phyloP scores from a whole-genome alignment of 2,797 vertebrate genomes.

The Brachyalestes nurse region DNA sequence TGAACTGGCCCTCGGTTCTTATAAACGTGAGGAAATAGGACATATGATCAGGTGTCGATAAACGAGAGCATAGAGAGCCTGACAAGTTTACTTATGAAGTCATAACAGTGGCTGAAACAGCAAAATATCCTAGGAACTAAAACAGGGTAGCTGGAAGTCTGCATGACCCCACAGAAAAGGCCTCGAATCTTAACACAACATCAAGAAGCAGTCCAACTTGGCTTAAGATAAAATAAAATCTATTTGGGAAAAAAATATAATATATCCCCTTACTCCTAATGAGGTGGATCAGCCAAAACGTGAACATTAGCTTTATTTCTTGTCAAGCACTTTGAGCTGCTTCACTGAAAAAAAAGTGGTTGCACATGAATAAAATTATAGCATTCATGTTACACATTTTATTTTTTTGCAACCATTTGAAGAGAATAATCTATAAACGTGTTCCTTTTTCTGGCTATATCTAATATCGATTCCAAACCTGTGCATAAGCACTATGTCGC shows the following conservation, averaged over 20 bases:
- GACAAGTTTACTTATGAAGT: slow-evolving; percentile 2
- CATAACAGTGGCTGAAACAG: background rate
- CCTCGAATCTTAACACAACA: background rate
- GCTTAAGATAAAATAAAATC: background rate
- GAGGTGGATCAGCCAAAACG: background rate
- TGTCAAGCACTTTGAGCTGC: too few relatives aligned
- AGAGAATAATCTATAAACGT: too few relatives aligned
- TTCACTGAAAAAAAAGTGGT: too few relatives aligned
- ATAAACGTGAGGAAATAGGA: slow-evolving; percentile 38
- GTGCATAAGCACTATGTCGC: background rate
- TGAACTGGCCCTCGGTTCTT: slow-evolving; percentile 25
- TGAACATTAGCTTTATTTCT: too few relatives aligned
- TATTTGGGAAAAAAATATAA: background rate
- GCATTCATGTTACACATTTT: too few relatives aligned
- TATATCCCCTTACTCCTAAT: background rate
- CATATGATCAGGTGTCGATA: slow-evolving; percentile 43
- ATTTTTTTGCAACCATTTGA: too few relatives aligned
- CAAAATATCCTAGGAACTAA: background rate
- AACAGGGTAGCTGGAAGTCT: background rate
- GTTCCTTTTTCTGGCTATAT: too few relatives aligned
- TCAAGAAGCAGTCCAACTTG: background rate
- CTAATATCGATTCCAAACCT: too few relatives aligned
- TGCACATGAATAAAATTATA: too few relatives aligned
- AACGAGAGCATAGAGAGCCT: slow-evolving; percentile 16
- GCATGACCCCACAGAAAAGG: background rate